A percentile compares a stretch with the other conserved stretches of the same genome.
Conservation (phyloP, 1,140 invertebrate genomes). For the Ptiloglossa arizonensis region DNA sequence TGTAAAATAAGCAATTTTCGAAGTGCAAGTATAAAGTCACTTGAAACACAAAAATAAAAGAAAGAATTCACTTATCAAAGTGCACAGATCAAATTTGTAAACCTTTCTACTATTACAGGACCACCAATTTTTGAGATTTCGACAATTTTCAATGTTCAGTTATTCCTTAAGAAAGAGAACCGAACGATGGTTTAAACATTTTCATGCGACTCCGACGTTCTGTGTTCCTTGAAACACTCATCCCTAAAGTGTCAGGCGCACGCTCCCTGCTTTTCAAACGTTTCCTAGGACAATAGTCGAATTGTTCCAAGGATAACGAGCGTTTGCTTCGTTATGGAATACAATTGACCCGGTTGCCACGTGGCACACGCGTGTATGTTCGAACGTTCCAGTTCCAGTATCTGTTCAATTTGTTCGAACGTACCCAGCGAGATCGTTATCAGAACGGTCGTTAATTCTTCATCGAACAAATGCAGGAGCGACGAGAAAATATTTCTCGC, state of each 20-base stretch:
- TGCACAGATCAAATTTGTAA: too few species aligned
- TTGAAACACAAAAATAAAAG: too few species aligned
- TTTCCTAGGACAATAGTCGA: slow-evolving; percentile 52
- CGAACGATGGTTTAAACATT: not conserved
- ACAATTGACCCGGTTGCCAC: slow-evolving; percentile 59
- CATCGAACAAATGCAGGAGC: not conserved
- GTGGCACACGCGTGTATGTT: slow-evolving; percentile 50
- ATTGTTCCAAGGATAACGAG: slow-evolving; percentile 60
- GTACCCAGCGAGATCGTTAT: slow-evolving; percentile 27
- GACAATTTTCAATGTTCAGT: too few species aligned
- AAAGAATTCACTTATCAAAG: too few species aligned
- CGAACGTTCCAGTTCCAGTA: slow-evolving; percentile 44
- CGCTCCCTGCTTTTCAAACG: slow-evolving; percentile 19
- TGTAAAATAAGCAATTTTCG: too few species aligned
- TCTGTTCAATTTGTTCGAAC: slow-evolving; percentile 36
- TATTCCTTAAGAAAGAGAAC: too few species aligned
- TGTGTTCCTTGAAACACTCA: not conserved
- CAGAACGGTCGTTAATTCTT: not conserved
- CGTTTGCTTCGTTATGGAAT: slow-evolving; percentile 61
- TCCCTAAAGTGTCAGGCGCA: slow-evolving; percentile 29
- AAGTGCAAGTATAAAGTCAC: too few species aligned
- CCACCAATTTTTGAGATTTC: too few species aligned
- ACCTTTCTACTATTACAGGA: too few species aligned
- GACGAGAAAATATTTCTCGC: not conserved
- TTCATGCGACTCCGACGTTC: fast-evolving